Evolutionary conservation across 2,113 vertebrate species (phyloP).

Genomic region (Phasianus colchicus): DNA sequence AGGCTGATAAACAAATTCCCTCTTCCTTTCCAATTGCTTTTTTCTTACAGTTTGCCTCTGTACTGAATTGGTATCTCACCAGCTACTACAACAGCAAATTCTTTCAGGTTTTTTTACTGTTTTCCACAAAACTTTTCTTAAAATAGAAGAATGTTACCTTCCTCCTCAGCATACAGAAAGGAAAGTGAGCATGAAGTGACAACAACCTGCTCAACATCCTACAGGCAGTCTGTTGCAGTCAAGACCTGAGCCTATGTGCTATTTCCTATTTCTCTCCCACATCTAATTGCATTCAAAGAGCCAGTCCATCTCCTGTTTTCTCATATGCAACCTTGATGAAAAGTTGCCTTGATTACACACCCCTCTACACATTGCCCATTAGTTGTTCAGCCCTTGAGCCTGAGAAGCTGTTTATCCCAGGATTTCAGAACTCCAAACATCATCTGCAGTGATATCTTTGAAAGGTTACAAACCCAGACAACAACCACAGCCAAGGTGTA

Average conservation of each 20-base stretch:
- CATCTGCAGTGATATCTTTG: background rate
- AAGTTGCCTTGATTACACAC: background rate
- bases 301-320: background rate
- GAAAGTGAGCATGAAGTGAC: background rate
- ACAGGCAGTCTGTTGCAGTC: background rate
- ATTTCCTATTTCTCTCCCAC: background rate
- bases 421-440: background rate
- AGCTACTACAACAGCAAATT: background rate
- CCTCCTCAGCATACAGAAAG: background rate
- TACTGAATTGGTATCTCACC: background rate
- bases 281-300: background rate
- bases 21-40: background rate
- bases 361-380: background rate
- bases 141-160: background rate
- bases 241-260: background rate
- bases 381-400: background rate
- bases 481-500: background rate
- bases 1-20: background rate
- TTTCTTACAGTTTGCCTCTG: background rate
- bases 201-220: background rate
- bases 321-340: background rate
- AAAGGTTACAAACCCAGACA: background rate
- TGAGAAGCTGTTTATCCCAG: background rate
- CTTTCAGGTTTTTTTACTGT: background rate
- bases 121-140: background rate